phyloP scores from a whole-genome alignment of 2,888 invertebrate genomes.

The Sminthurides aquaticus region DNA sequence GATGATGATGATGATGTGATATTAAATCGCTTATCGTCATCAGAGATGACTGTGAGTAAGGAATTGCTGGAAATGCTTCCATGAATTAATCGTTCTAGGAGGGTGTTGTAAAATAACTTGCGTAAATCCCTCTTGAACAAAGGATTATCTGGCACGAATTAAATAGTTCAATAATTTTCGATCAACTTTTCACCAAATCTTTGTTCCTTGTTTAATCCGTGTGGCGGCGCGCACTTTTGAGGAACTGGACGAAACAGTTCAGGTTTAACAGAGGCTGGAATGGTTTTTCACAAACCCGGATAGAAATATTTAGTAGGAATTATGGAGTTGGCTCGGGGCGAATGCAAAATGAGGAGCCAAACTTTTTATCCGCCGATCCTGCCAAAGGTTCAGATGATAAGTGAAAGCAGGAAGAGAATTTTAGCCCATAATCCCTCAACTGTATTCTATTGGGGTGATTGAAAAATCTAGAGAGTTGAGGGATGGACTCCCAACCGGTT shows the following conservation, averaged over 20 bases:
- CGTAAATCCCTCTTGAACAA: not conserved
- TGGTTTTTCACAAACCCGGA: too few relatives aligned
- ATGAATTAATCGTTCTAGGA: constrained; percentile 18
- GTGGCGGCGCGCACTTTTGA: not conserved
- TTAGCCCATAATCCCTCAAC: not conserved
- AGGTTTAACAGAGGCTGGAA: not conserved
- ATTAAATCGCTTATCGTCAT: constrained; percentile 42
- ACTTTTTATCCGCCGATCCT: not conserved
- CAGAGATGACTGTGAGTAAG: constrained; percentile 32
- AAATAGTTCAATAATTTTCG: too few relatives aligned
- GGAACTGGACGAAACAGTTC: not conserved
- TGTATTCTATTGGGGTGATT: not conserved
- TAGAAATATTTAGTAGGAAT: too few relatives aligned
- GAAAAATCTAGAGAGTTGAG: not conserved
- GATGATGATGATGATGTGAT: constrained; percentile 36
- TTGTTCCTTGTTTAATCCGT: not conserved
- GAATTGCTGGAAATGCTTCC: constrained; percentile 38
- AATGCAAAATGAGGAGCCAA: too few relatives aligned
- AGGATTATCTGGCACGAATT: too few relatives aligned
- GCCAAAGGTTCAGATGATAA: not conserved
- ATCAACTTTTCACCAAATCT: not conserved
- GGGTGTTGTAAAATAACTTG: not conserved
- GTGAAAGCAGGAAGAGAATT: not conserved
- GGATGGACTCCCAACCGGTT: not conserved
- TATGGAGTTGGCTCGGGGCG: too few relatives aligned